These are phyloP conservation scores for Temnothorax curvispinosus DNA, from an alignment of 1,140 invertebrate genomes.

Conservation along the genomic window DNA sequence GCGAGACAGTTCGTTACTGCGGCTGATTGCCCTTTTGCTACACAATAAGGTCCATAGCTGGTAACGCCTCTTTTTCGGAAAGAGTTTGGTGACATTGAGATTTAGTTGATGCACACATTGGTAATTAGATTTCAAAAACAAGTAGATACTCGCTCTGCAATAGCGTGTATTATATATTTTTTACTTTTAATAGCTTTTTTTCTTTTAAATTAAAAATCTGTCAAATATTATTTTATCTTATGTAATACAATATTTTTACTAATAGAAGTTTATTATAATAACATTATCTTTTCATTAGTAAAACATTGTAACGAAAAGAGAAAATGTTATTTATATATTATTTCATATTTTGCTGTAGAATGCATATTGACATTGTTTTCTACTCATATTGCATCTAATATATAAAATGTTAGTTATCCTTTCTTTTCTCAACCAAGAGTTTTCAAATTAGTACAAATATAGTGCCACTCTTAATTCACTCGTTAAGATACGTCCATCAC, in stretches of 20 bases:
- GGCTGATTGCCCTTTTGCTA: slow-evolving; percentile 62
- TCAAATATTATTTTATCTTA: not conserved
- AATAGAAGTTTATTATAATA: not conserved
- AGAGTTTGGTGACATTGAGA: slow-evolving; percentile 30
- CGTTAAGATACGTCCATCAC: not conserved
- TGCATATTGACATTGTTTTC: not conserved
- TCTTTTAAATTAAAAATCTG: not conserved
- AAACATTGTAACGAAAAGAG: not conserved
- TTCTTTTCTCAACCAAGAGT: not conserved
- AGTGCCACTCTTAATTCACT: not conserved
- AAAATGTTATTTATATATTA: slow-evolving; percentile 1
- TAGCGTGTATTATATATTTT: not conserved
- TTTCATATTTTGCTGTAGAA: not conserved
- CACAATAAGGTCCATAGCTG: slow-evolving; percentile 24
- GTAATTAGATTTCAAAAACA: not conserved
- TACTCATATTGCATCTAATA: not conserved
- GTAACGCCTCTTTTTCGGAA: slow-evolving; percentile 41
- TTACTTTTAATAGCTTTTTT: not conserved
- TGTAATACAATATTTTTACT: not conserved
- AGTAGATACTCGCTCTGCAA: not conserved
- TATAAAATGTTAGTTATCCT: not conserved
- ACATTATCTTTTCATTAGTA: not conserved
- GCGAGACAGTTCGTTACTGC: slow-evolving; percentile 67
- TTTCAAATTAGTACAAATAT: not conserved
- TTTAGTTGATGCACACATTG: not conserved